These are phyloP conservation scores for Drosophila arizonae DNA, from an alignment of 1,140 invertebrate genomes.

Conservation along the genomic window DNA sequence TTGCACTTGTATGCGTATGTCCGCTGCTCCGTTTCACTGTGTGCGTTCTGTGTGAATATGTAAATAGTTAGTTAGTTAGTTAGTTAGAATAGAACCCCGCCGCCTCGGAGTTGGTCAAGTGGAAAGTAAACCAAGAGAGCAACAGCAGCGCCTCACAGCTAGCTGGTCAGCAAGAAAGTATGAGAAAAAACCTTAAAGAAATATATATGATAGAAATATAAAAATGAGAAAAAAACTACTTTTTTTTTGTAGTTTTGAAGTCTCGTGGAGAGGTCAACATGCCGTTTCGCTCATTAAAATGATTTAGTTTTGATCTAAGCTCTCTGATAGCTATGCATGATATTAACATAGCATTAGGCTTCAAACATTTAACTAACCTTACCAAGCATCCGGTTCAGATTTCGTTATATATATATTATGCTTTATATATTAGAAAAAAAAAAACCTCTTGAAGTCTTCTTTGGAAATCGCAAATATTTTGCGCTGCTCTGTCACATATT, in stretches of 20 bases:
- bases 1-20: constrained; percentile 71
- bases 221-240: neutral
- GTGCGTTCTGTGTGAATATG: constrained; percentile 55
- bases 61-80: constrained; percentile 28
- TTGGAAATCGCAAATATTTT: constrained; percentile 24
- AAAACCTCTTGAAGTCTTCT: constrained; percentile 7
- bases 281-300: constrained; percentile 70
- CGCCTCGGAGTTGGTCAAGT: constrained; percentile 73
- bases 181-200: constrained; percentile 22
- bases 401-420: constrained; percentile 8
- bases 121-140: constrained; percentile 76
- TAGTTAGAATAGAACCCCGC: constrained; percentile 64
- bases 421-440: constrained; percentile 14
- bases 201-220: constrained; percentile 16
- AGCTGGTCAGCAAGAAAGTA: constrained; percentile 41
- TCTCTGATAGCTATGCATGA: constrained; percentile 66
- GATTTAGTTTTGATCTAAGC: constrained; percentile 70
- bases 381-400: constrained; percentile 9
- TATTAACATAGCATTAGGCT: constrained; percentile 45
- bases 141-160: constrained; percentile 31
- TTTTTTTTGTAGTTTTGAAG: constrained; percentile 19
- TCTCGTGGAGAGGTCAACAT: constrained; percentile 48
- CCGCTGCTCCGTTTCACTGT: constrained; percentile 71
- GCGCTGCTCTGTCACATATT: constrained; percentile 50
- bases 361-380: constrained; percentile 19